Base-by-base conservation (phyloP, 1,140 invertebrate genomes). In the Wasmannia auropunctata region DNA sequence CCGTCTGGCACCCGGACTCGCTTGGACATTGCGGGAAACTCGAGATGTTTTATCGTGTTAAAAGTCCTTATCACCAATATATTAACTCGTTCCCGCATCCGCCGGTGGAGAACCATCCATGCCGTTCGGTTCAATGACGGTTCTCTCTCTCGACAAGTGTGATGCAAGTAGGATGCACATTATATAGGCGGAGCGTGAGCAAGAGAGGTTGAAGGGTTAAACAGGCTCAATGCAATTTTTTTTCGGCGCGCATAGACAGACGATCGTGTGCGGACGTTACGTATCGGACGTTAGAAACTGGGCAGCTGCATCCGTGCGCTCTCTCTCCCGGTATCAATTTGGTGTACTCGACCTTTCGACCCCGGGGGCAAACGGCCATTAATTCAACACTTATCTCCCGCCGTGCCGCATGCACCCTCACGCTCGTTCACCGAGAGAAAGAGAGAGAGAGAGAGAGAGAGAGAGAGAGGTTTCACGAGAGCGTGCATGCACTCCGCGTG, bases 251-350 rank as follows among this genome's bases (percentile, higher is more conserved):
- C 77, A 40, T 28, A 56, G 25, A 31, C 34, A 54, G 43, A 31
- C 79, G 4, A 25, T 22, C 49, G 19, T 5, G 0, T 43, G 14
- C 2, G 8, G 37, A 7, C 37, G 7, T 46, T 43, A 2, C 25
- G 40, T 60, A 46, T 72, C 67, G 51, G n/a, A 37, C 34, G 74
- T 74, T 83, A 83, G 67, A 60, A 31, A 58, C 40, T n/a, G 51
- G 51, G n/a, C 79, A 74, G 54, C 40, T 74, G 79, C 65, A 34
- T 37, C 34, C 8, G 43, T 46, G 22, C n/a, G n/a, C n/a, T n/a
- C 16, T 62, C 79, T 19, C 51, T 7, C 77, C 22, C n/a, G 65
- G 79, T 83, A 83, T 83, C 79, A 83, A 83, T 83, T 83, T 76
- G 56, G 34, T 56, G 51, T 31, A 22, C 14, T 70, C 40, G 76